Conservation (phyloP, 2,888 invertebrate genomes). For the Zaprionus obscuricornis region DNA sequence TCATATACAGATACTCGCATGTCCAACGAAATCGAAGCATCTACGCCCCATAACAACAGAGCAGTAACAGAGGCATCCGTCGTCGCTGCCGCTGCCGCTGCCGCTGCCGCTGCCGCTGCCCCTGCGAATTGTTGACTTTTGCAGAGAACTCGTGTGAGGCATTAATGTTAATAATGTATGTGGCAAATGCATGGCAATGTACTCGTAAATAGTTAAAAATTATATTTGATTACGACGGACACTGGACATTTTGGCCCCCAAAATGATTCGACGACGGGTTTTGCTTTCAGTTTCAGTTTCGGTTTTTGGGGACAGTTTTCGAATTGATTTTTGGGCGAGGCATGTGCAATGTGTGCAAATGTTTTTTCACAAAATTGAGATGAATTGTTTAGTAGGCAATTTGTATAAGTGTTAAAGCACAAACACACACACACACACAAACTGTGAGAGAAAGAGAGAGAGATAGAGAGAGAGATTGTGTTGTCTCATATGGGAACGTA, state of each 20-base stretch:
- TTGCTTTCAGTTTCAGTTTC: background rate
- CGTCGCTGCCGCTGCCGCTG: background rate
- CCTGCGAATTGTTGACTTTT: slow-evolving; percentile 32
- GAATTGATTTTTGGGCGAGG: slow-evolving; percentile 56
- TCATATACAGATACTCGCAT: too few relatives aligned
- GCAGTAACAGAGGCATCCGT: slow-evolving; percentile 10
- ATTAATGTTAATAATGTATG: slow-evolving; percentile 72
- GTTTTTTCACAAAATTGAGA: slow-evolving; percentile 53
- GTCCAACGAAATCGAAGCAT: slow-evolving; percentile 26
- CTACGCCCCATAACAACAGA: slow-evolving; percentile 23
- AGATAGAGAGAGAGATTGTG: background rate
- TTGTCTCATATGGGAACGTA: slow-evolving; percentile 15
- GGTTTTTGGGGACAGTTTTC: slow-evolving; percentile 31
- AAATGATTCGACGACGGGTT: slow-evolving; percentile 1
- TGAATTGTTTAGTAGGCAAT: slow-evolving; percentile 74
- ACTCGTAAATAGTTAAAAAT: slow-evolving; percentile 78
- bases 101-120: slow-evolving; percentile 2
- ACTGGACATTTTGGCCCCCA: slow-evolving; percentile 8
- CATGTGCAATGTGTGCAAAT: slow-evolving; percentile 17
- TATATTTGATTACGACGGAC: slow-evolving; percentile 68
- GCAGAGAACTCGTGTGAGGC: slow-evolving; percentile 52
- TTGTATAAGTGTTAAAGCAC: slow-evolving; percentile 61
- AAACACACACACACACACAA: too few relatives aligned
- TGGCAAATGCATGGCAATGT: slow-evolving; percentile 62
- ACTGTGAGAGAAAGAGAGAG: background rate